Evolutionary conservation across 2,888 invertebrate genomes (phyloP).

Genomic region (Aleiodes alternator): DNA sequence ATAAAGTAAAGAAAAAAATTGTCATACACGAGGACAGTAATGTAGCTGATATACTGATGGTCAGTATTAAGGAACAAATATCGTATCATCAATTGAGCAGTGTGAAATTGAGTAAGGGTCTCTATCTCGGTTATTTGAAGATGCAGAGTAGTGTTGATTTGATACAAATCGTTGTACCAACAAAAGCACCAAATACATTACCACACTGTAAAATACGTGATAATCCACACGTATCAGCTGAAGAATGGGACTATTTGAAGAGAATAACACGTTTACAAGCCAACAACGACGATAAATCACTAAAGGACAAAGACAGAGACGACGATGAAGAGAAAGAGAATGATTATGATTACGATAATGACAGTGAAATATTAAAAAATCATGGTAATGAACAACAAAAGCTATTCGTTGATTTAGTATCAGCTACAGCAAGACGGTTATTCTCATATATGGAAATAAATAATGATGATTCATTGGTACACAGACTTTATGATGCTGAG

Average conservation of each 20-base stretch:
- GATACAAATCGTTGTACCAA: constrained; percentile 94
- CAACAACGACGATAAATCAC: constrained; percentile 69
- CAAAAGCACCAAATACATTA: constrained; percentile 94
- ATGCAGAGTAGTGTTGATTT: constrained; percentile 97
- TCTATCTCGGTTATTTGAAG: constrained; percentile 97
- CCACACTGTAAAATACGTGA: constrained; percentile 95
- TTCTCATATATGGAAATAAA: constrained; percentile 89
- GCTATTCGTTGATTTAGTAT: constrained; percentile 86
- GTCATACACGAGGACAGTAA: constrained; percentile 85
- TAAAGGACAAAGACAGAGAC: constrained; percentile 35
- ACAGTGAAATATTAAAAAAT: constrained; percentile 67
- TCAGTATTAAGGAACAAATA: constrained; percentile 89
- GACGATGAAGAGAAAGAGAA: constrained; percentile 53
- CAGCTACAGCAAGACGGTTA: constrained; percentile 84
- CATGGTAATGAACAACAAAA: constrained; percentile 84
- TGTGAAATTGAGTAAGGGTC: constrained; percentile 88
- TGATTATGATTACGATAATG: constrained; percentile 64
- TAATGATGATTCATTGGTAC: constrained; percentile 82
- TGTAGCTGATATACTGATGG: constrained; percentile 89
- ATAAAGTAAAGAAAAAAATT: constrained; percentile 88
- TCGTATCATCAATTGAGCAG: constrained; percentile 87
- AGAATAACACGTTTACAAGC: constrained; percentile 70
- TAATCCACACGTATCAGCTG: constrained; percentile 96
- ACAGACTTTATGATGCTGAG: constrained; percentile 94
- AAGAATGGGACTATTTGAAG: constrained; percentile 96